Base-by-base conservation (phyloP, 2,888 invertebrate species). In the Trissoscelio sp. region DNA sequence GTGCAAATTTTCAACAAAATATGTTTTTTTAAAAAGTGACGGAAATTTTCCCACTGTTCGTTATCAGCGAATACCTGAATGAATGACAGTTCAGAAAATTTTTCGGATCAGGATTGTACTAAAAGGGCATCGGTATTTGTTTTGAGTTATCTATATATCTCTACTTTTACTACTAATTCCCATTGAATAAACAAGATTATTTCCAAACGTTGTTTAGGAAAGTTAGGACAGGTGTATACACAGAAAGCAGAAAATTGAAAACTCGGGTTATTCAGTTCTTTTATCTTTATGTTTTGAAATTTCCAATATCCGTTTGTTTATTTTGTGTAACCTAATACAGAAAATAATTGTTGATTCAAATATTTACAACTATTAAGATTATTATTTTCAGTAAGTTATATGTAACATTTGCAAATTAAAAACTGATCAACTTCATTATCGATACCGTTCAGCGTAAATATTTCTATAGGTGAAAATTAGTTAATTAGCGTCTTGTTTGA, bases 401-500 rank as follows among this genome's bases (percentile, higher is more conserved):
- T 22, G 60, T 44, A 16, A 39, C 24, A n/a, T 12, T n/a, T 34
- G 22, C 28, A 39, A 37, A 42, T 24, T 18, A 12, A 64, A 48
- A 46, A 64, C 12, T n/a, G n/a, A 18, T 34, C 20, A 12, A 14
- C 58, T 34, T 24, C 16, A 37, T 70, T 64, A 64, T 46, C 69
- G 44, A 31, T 48, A 24, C 4, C 37, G 57, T 39, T 24, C 24
- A 48, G 24, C 16, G 48, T 44, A 57, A 75, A 75, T 66, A 48
- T 66, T 66, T 58, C 67, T 34, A 6, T 22, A 60, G 67, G 75
- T 60, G 75, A 67, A 67, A 75, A 75, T 75, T 67, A 11, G 58
- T 42, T 67, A 58, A 55, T 75, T 75, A 75, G 58, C 75, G 16
- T 58, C 75, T 75, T 51, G 75, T 67, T 74, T 24, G 55, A 66